Percentiles rank a stretch among this genome's conserved stretches.
Evolutionary conservation across 2,797 vertebrate species (phyloP).

Genomic region (Gadopsis marmoratus): DNA sequence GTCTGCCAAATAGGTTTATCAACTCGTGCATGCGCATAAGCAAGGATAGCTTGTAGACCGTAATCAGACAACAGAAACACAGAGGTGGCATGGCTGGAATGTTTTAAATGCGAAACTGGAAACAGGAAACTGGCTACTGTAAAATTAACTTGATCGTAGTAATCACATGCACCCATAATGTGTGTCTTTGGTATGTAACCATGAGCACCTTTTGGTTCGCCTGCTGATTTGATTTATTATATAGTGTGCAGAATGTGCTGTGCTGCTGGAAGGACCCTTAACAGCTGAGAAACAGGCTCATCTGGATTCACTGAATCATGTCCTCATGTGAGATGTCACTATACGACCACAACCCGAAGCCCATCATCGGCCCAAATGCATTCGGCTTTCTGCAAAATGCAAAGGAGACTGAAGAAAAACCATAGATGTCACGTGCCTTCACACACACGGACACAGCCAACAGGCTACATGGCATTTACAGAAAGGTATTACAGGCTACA

Average conservation of each 20-base stretch:
- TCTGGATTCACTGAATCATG: slow-evolving; percentile 58
- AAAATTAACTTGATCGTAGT: background rate
- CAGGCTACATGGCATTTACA: background rate
- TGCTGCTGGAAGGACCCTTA: slow-evolving; percentile 45
- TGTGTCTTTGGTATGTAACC: background rate
- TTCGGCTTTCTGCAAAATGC: slow-evolving; percentile 46
- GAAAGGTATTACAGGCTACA: background rate
- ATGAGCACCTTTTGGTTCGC: background rate
- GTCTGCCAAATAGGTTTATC: slow-evolving; percentile 10
- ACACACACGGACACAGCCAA: slow-evolving; percentile 8
- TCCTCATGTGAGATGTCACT: slow-evolving; percentile 42
- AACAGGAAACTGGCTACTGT: background rate
- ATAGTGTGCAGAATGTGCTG: slow-evolving; percentile 21
- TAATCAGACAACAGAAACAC: background rate
- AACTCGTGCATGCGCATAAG: slow-evolving; percentile 6
- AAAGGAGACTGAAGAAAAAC: slow-evolving; percentile 47
- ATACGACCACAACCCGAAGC: slow-evolving; percentile 52
- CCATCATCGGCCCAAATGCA: slow-evolving; percentile 61
- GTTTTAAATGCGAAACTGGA: background rate
- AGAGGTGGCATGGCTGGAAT: slow-evolving; percentile 20
- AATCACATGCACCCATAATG: background rate
- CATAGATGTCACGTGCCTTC: slow-evolving; percentile 43
- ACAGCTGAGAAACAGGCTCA: slow-evolving; percentile 59
- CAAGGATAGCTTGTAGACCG: background rate
- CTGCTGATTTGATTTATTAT: background rate